A percentile compares a stretch with the other conserved stretches of the same genome.
phyloP scores from a whole-genome alignment of 1,140 invertebrate genomes.

The Drosophila miranda region DNA sequence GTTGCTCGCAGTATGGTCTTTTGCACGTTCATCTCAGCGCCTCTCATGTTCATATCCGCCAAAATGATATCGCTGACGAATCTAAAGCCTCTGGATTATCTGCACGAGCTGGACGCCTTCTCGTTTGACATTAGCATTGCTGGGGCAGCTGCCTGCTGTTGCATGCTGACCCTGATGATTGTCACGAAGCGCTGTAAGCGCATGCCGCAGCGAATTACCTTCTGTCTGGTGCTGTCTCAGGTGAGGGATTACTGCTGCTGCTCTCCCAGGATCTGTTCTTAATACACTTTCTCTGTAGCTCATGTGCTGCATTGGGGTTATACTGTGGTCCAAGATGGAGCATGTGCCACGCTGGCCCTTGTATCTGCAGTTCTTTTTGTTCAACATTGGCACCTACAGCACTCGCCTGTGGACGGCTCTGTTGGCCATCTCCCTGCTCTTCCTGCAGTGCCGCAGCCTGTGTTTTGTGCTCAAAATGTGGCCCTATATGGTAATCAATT shows the following conservation, averaged over 20 bases:
- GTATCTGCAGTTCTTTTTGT: constrained; percentile 89
- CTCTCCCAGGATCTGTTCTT: neutral
- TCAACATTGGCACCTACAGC: constrained; percentile 89
- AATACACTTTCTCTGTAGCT: constrained; percentile 79
- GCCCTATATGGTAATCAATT: constrained; percentile 82
- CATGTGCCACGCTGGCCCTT: constrained; percentile 83
- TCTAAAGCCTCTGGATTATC: constrained; percentile 87
- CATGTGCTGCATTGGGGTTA: constrained; percentile 86
- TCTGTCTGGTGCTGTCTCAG: constrained; percentile 91
- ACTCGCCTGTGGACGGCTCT: constrained; percentile 92
- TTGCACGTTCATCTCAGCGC: constrained; percentile 96
- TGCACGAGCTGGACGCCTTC: constrained; percentile 89
- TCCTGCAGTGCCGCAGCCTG: constrained; percentile 91
- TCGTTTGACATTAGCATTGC: constrained; percentile 92
- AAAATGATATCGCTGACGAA: constrained; percentile 93
- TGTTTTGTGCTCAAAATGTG: constrained; percentile 90
- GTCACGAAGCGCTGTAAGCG: constrained; percentile 89
- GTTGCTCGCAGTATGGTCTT: constrained; percentile 96
- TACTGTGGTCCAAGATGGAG: constrained; percentile 86
- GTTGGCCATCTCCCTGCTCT: constrained; percentile 90
- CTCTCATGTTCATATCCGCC: constrained; percentile 97
- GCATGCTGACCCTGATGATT: constrained; percentile 91
- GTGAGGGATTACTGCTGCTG: constrained; percentile 59
- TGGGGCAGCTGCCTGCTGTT: constrained; percentile 88
- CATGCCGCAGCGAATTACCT: constrained; percentile 92